Conservation (phyloP, 2,888 invertebrate genomes). For the Ectemnius cavifrons region DNA sequence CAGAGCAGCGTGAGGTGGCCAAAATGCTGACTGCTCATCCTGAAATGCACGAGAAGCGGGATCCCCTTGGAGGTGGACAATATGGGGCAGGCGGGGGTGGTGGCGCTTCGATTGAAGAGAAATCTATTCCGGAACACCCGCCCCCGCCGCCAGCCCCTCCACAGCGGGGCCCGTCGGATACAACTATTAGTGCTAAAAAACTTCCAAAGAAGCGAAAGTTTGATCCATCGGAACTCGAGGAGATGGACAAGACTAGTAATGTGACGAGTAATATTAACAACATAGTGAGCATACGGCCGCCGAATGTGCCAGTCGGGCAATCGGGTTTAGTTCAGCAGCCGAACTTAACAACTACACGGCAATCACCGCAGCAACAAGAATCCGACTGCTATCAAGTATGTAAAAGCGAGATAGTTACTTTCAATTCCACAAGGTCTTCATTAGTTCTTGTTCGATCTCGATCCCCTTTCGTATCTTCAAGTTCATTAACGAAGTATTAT, state of each 20-base stretch:
- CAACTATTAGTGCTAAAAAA: conserved; percentile 81
- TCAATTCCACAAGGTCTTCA: neutral
- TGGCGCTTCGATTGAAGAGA: conserved; percentile 70
- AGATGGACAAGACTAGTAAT: conserved; percentile 79
- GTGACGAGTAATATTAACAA: conserved; percentile 77
- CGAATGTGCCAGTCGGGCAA: conserved; percentile 64
- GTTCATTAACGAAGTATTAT: too few relatives aligned
- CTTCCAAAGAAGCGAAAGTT: conserved; percentile 97
- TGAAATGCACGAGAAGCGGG: conserved; percentile 75
- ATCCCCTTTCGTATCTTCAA: neutral
- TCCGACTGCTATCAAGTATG: conserved; percentile 71
- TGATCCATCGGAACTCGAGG: conserved; percentile 88
- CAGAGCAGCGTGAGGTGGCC: conserved; percentile 74
- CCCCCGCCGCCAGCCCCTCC: conserved; percentile 80
- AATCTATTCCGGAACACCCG: conserved; percentile 70
- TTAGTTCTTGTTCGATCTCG: too few relatives aligned
- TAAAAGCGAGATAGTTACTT: neutral
- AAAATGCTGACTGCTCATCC: conserved; percentile 76
- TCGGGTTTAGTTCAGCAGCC: conserved; percentile 64
- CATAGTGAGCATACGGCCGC: conserved; percentile 67
- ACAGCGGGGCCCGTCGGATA: conserved; percentile 79
- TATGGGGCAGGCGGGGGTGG: conserved; percentile 72
- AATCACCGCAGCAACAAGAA: conserved; percentile 68
- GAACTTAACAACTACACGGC: conserved; percentile 58
- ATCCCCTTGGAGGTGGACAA: conserved; percentile 71